Percentiles rank a stretch among this genome's conserved stretches.
phyloP scores from a whole-genome alignment of 2,113 vertebrate species.

The Lagenorhynchus albirostris region DNA sequence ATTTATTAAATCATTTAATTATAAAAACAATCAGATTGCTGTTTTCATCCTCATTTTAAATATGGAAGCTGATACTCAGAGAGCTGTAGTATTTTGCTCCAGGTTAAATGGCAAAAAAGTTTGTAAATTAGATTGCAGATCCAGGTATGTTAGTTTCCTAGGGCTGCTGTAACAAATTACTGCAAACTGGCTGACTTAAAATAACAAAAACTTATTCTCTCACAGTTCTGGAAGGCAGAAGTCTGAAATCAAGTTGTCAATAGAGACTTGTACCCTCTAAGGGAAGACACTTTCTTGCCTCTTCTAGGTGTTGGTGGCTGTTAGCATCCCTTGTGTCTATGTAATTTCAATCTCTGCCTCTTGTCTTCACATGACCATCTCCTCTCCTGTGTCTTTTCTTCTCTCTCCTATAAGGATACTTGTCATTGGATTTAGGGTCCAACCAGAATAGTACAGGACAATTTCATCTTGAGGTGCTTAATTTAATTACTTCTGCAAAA shows the following conservation, averaged over 20 bases:
- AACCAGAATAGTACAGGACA: not conserved
- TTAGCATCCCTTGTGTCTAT: not conserved
- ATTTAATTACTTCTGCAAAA: not conserved
- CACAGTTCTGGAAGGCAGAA: not conserved
- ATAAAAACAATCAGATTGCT: not conserved
- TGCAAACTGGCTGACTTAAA: not conserved
- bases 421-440: not conserved
- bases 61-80: not conserved
- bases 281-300: too few relatives aligned
- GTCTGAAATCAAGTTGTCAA: not conserved
- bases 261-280: accelerated
- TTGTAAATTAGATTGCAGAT: not conserved
- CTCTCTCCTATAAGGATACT: not conserved
- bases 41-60: not conserved
- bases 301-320: not conserved
- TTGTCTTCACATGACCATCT: not conserved
- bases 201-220: not conserved
- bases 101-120: not conserved
- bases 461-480: not conserved
- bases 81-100: not conserved
- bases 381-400: not conserved
- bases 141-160: not conserved
- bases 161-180: not conserved
- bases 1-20: not conserved
- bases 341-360: not conserved